Percentiles rank a stretch among this genome's conserved stretches.
phyloP scores from a whole-genome alignment of 2,888 invertebrate genomes.

The Eilema depressum region DNA sequence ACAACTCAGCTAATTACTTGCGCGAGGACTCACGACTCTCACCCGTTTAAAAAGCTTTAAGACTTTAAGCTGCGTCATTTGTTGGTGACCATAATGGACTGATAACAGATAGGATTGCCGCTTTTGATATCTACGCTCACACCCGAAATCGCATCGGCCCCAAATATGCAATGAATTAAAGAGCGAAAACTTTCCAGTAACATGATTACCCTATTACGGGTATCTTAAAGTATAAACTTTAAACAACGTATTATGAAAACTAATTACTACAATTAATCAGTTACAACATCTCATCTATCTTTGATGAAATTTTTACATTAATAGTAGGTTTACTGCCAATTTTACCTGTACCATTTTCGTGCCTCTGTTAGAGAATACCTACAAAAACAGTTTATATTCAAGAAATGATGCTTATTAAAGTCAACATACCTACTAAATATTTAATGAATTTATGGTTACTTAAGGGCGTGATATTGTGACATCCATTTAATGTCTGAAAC shows the following conservation, averaged over 20 bases:
- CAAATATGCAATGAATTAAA: conserved; percentile 37
- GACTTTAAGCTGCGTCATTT: conserved; percentile 83
- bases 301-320: conserved; percentile 24
- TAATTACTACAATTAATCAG: conserved; percentile 50
- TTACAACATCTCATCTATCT: conserved; percentile 30
- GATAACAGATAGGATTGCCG: conserved; percentile 78
- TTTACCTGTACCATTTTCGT: conserved; percentile 24
- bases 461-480: conserved; percentile 78
- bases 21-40: conserved; percentile 81
- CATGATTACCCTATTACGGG: conserved; percentile 31
- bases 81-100: conserved; percentile 81
- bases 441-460: conserved; percentile 71
- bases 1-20: conserved; percentile 80
- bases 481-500: conserved; percentile 80
- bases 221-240: conserved; percentile 29
- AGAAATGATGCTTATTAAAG: conserved; percentile 48
- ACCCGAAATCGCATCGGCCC: conserved; percentile 39
- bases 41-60: conserved; percentile 83
- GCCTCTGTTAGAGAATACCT: no score
- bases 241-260: conserved; percentile 38
- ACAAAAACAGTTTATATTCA: conserved; percentile 32
- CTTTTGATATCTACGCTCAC: conserved; percentile 60
- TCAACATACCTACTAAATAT: conserved; percentile 62
- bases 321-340: conserved; percentile 24
- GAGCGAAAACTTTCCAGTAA: conserved; percentile 43